phyloP scores from a whole-genome alignment of 2,113 vertebrate species.

The Myotis davidii region DNA sequence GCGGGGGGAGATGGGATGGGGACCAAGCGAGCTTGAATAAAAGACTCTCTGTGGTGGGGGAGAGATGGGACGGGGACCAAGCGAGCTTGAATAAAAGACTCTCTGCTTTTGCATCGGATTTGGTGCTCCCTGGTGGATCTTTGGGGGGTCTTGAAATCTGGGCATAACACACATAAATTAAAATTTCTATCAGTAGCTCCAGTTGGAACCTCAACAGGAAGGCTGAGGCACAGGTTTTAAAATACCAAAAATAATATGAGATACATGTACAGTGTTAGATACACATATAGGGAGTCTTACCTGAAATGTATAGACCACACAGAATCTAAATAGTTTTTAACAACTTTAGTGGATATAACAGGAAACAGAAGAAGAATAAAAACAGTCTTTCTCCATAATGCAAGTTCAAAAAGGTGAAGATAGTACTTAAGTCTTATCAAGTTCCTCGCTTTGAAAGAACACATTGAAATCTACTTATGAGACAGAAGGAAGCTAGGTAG shows the following conservation, averaged over 20 bases:
- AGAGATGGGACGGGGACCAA: too few relatives aligned
- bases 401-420: neutral
- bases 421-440: neutral
- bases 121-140: too few relatives aligned
- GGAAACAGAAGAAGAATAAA: neutral
- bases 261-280: neutral
- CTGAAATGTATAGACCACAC: neutral
- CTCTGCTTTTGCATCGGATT: too few relatives aligned
- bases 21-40: too few relatives aligned
- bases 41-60: too few relatives aligned
- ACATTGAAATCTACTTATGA: neutral
- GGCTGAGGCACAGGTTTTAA: neutral
- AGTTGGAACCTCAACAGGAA: neutral
- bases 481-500: too few relatives aligned
- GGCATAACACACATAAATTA: constrained; percentile 69
- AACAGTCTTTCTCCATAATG: neutral
- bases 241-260: neutral
- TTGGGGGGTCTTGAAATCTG: too few relatives aligned
- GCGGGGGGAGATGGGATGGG: too few relatives aligned
- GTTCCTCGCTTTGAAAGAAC: neutral
- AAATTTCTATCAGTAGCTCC: neutral
- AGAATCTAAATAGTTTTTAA: neutral
- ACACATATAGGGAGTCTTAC: neutral
- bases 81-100: too few relatives aligned
- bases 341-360: neutral